Base-by-base conservation (phyloP, 2,888 invertebrate species). In the Cryptophagus acutangulus region DNA sequence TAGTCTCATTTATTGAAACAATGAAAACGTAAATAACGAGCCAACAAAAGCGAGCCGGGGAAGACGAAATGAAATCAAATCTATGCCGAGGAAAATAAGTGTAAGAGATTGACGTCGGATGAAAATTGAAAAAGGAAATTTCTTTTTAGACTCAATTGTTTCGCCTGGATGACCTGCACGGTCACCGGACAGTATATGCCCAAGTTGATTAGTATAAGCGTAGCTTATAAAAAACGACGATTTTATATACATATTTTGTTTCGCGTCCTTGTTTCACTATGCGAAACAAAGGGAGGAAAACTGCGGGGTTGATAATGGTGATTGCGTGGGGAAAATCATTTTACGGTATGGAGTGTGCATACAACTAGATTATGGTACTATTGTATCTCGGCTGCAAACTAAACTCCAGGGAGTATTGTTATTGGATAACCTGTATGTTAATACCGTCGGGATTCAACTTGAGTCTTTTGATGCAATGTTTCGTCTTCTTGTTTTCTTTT, bases 41-140 rank as follows among this genome's bases (percentile, higher is more conserved):
- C 58, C 59, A 60, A 62, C 58, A 62, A 63, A 60, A 56, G 55
- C 59, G 59, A 58, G 57, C 48, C 55, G 55, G 48, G 54, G 45
- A 38, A 49, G 50, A 51, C 49, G 58, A 61, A 67, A 67, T 66
- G 65, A 67, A 69, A 69, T 69, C 67, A 68, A 69, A 67, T 69
- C 68, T 66, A 63, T 62, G 63, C 67, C 62, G 65, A 62, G 66
- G 67, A 67, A 69, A 67, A 70, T 69, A 69, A 67, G 68, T 65
- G 66, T 66, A 67, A 69, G 66, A 65, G 66, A 68, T 69, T 68
- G 67, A 67, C 65, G 63, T 61, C 58, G 63, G 61, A 65, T 65
- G 69, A 69, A 71, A 71, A 71, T 71, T 71, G 70, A 70, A 71
- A 71, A 68, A 71, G 71, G 70, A 71, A 71, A 71, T 71, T 71